A percentile compares a stretch with the other conserved stretches of the same genome.
phyloP scores from a whole-genome alignment of 1,140 invertebrate genomes.

The Drosophila navojoa region DNA sequence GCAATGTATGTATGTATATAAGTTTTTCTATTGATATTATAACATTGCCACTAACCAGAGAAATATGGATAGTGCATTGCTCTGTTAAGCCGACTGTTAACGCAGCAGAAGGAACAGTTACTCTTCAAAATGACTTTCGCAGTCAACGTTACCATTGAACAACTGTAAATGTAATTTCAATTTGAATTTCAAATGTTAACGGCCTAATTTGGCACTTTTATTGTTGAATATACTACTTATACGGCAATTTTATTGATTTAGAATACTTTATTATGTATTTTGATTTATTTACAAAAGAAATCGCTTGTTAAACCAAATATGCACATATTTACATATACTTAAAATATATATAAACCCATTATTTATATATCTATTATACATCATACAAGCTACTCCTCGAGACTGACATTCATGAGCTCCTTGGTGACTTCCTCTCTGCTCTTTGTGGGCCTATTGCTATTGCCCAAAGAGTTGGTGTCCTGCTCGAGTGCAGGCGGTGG shows the following conservation, averaged over 20 bases:
- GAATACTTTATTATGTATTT: not conserved
- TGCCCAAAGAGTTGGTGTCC: slow-evolving; percentile 53
- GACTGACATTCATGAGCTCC: slow-evolving; percentile 78
- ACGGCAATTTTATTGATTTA: slow-evolving; percentile 10
- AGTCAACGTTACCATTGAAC: not conserved
- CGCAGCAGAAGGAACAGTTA: not conserved
- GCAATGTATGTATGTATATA: too few species aligned
- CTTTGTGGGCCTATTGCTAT: slow-evolving; percentile 22
- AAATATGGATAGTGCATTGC: too few species aligned
- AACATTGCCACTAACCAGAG: too few species aligned
- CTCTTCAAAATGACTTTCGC: too few species aligned
- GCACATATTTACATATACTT: slow-evolving; percentile 7
- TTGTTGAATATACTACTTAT: slow-evolving; percentile 3
- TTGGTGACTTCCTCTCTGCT: slow-evolving; percentile 68
- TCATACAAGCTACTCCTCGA: slow-evolving; percentile 59
- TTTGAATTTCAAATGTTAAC: slow-evolving; percentile 1
- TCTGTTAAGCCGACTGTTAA: not conserved
- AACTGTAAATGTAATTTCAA: not conserved
- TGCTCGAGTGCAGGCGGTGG: slow-evolving; percentile 59
- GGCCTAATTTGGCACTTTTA: slow-evolving; percentile 17
- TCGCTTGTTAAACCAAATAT: slow-evolving; percentile 12
- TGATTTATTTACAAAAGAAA: slow-evolving; percentile 28
- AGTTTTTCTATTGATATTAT: too few species aligned
- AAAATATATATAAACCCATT: not conserved
- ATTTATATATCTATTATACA: not conserved